phyloP scores from a whole-genome alignment of 2,113 vertebrate species.

The Numida meleagris region DNA sequence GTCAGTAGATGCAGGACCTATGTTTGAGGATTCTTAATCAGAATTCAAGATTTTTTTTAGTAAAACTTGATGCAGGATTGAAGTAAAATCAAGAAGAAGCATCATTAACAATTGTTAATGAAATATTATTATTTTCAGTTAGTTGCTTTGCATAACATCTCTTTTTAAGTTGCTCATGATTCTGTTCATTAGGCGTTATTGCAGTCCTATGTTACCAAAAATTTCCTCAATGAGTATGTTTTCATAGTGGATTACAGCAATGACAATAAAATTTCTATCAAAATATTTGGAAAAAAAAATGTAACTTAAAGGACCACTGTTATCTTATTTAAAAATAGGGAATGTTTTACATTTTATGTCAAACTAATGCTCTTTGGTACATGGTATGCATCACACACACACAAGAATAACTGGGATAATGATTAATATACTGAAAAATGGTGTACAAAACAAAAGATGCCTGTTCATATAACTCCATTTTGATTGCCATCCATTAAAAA shows the following conservation, averaged over 20 bases:
- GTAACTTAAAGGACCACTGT: not conserved
- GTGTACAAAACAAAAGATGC: not conserved
- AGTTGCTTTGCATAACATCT: not conserved
- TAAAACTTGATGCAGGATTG: not conserved
- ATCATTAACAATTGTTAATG: not conserved
- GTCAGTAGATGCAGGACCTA: not conserved
- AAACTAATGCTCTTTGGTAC: conserved; percentile 21
- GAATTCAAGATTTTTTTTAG: not conserved
- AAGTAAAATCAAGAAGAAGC: not conserved
- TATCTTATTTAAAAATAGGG: conserved; percentile 1
- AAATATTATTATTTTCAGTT: not conserved
- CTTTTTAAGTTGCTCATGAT: not conserved
- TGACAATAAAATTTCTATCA: not conserved
- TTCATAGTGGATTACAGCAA: not conserved
- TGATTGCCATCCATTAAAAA: not conserved
- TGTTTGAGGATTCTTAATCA: not conserved
- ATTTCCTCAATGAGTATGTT: not conserved
- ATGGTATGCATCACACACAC: not conserved
- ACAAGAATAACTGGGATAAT: not conserved
- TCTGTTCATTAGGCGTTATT: not conserved
- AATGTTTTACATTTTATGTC: conserved; percentile 21
- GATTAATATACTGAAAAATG: not conserved
- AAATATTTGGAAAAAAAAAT: not conserved
- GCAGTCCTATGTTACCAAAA: not conserved
- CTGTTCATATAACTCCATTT: not conserved